Conservation (phyloP, 64 coral and sea anemone species). For the Montipora sp. region DNA sequence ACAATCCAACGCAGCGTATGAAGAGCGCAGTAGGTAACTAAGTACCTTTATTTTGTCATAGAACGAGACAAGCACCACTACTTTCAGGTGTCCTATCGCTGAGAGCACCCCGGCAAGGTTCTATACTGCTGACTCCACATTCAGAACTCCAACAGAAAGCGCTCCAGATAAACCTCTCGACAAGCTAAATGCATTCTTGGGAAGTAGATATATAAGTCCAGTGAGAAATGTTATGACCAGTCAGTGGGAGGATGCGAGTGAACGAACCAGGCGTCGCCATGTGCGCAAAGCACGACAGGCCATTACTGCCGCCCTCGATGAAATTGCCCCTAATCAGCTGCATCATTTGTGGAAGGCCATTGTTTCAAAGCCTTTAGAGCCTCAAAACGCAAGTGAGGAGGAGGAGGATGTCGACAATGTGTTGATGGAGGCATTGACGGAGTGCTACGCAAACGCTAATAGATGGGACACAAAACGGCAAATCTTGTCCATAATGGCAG, state of each 20-base stretch:
- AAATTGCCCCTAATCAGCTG: too few species aligned
- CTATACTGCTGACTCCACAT: background rate
- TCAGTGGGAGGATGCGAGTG: background rate
- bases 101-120: background rate
- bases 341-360: too few species aligned
- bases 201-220: background rate
- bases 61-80: background rate
- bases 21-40: background rate
- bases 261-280: too few species aligned
- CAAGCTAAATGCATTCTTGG: background rate
- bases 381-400: too few species aligned
- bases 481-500: conserved; percentile 13
- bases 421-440: too few species aligned
- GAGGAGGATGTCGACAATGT: too few species aligned
- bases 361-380: too few species aligned
- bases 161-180: background rate
- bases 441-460: too few species aligned
- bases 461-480: background rate
- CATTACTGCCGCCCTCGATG: too few species aligned
- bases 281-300: too few species aligned
- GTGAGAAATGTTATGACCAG: background rate
- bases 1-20: background rate
- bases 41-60: background rate
- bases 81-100: background rate
- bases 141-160: background rate